A percentile compares a stretch with the other conserved stretches of the same genome.
These are phyloP conservation scores for Atractosteus spatula DNA, from an alignment of 2,113 vertebrate species.

Conservation along the genomic window DNA sequence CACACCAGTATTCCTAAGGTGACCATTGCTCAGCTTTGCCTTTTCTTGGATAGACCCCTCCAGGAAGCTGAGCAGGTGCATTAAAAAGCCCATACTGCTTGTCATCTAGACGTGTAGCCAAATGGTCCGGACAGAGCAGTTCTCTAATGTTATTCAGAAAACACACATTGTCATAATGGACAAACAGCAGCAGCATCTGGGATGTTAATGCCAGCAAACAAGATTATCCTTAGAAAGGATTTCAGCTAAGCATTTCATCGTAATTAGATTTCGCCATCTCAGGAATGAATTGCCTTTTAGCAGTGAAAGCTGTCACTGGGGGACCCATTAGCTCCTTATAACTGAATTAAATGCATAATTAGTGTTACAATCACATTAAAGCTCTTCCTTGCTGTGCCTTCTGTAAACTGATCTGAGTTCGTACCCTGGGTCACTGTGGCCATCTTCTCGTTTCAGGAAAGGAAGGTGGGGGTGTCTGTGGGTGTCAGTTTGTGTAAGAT, in stretches of 20 bases:
- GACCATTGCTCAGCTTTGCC: neutral
- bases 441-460: neutral
- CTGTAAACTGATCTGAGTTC: neutral
- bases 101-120: constrained; percentile 40
- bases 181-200: constrained; percentile 94
- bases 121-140: constrained; percentile 77
- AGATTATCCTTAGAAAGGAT: constrained; percentile 95
- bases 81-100: neutral
- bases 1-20: neutral
- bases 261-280: constrained; percentile 96
- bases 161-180: constrained; percentile 87
- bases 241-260: constrained; percentile 91
- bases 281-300: constrained; percentile 96
- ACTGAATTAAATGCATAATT: constrained; percentile 98
- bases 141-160: constrained; percentile 83
- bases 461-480: neutral
- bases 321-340: constrained; percentile 97
- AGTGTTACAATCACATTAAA: constrained; percentile 91
- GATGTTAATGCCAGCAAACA: constrained; percentile 98
- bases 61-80: neutral
- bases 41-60: neutral
- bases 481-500: neutral
- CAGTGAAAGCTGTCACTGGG: constrained; percentile 88
- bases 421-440: neutral
- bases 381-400: constrained; percentile 57